phyloP scores from a whole-genome alignment of 2,888 invertebrate species.

The Xiphydria camelus region DNA sequence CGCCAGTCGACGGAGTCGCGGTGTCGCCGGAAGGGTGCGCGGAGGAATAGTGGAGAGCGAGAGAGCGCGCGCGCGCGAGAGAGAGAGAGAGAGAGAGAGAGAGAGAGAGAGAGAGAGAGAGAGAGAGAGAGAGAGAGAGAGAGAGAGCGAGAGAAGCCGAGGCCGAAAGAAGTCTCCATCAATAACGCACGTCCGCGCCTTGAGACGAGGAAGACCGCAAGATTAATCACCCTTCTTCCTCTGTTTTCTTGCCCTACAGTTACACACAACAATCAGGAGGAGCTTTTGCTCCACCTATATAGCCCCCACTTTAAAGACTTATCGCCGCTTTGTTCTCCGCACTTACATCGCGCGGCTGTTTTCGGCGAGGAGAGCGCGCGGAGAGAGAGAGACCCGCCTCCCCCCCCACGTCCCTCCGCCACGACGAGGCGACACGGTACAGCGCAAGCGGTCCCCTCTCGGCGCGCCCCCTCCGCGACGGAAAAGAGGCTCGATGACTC shows the following conservation, averaged over 20 bases:
- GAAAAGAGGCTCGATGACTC: too few species aligned
- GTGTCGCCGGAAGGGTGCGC: conserved; percentile 10
- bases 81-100: too few species aligned
- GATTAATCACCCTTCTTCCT: conserved; percentile 57
- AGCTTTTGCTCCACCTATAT: conserved; percentile 23
- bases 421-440: too few species aligned
- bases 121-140: conserved; percentile 17
- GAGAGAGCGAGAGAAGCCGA: too few species aligned
- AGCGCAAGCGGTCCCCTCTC: too few species aligned
- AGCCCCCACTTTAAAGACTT: conserved; percentile 33
- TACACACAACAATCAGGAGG: conserved; percentile 47
- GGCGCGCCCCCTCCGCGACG: too few species aligned
- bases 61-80: too few species aligned
- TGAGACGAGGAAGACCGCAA: conserved; percentile 57
- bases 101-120: conserved; percentile 9
- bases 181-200: conserved; percentile 58
- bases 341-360: conserved; percentile 11
- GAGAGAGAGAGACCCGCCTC: too few species aligned
- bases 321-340: conserved; percentile 33
- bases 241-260: conserved; percentile 48
- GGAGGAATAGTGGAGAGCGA: too few species aligned
- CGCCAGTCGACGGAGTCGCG: conserved; percentile 11
- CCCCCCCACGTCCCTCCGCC: too few species aligned
- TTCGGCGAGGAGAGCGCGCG: conserved; percentile 20
- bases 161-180: conserved; percentile 56